Conservation (phyloP, 2,888 invertebrate species). For the Euclidia mi region DNA sequence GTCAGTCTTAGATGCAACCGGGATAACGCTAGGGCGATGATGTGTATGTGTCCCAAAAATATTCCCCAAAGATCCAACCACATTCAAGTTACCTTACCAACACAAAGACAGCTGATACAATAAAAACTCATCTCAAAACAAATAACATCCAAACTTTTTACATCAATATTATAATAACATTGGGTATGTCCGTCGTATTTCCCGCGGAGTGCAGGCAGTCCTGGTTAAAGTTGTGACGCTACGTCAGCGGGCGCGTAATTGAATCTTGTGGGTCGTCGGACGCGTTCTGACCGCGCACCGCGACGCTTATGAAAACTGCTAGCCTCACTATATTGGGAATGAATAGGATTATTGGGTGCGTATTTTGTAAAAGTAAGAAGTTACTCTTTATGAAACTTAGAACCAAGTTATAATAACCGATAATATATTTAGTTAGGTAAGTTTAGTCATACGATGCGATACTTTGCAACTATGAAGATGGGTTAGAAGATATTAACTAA, state of each 20-base stretch:
- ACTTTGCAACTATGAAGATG: too few relatives aligned
- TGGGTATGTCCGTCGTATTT: slow-evolving; percentile 41
- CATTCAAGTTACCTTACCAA: too few relatives aligned
- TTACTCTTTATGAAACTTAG: slow-evolving; percentile 1
- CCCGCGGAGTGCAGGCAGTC: slow-evolving; percentile 47
- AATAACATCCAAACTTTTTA: slow-evolving; percentile 19
- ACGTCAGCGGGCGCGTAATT: slow-evolving; percentile 77
- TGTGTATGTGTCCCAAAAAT: neutral
- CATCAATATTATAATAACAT: slow-evolving; percentile 50
- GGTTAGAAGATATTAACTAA: too few relatives aligned
- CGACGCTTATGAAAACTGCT: slow-evolving; percentile 66
- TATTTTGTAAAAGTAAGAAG: slow-evolving; percentile 15
- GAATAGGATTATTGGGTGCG: slow-evolving; percentile 48
- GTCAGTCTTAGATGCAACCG: too few relatives aligned
- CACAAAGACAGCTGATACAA: neutral
- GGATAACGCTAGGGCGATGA: too few relatives aligned
- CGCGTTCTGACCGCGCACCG: slow-evolving; percentile 43
- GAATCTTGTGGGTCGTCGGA: slow-evolving; percentile 77
- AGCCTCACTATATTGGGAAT: slow-evolving; percentile 48
- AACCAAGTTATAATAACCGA: too few relatives aligned
- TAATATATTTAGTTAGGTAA: too few relatives aligned
- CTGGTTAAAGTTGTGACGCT: slow-evolving; percentile 74
- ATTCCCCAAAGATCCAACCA: too few relatives aligned
- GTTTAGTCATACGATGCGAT: too few relatives aligned
- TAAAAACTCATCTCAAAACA: slow-evolving; percentile 4